A percentile compares a stretch with the other conserved stretches of the same genome.
phyloP scores from a whole-genome alignment of 53 echinoderm and acorn worm genomes.

The Pentamera pediparva region DNA sequence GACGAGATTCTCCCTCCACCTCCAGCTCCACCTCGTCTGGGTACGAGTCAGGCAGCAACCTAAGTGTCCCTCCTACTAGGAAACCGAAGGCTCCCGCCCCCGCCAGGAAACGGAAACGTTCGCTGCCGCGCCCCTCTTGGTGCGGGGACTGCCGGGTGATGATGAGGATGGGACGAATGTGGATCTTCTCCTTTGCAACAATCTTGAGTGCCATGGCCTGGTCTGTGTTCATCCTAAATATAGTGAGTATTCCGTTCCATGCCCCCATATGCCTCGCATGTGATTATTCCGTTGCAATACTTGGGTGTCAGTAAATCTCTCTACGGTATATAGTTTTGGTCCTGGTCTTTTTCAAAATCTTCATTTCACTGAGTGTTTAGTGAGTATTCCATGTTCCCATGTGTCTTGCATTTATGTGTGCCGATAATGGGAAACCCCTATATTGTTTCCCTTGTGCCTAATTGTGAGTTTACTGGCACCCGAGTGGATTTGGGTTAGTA shows the following conservation, averaged over 20 bases:
- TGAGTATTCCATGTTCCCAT: too few species aligned
- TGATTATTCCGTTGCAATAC: neutral
- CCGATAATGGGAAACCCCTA: too few species aligned
- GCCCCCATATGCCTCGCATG: too few species aligned
- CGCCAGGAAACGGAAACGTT: neutral
- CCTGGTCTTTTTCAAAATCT: too few species aligned
- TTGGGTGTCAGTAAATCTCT: too few species aligned
- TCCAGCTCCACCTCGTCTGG: neutral
- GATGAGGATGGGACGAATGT: slow-evolving; percentile 6
- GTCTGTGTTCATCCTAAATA: slow-evolving; percentile 22
- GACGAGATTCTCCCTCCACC: neutral
- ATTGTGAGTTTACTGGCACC: too few species aligned
- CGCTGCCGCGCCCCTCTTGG: neutral
- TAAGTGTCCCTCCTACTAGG: neutral
- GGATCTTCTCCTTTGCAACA: slow-evolving; percentile 19
- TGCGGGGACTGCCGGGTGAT: slow-evolving; percentile 13
- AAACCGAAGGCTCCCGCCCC: neutral
- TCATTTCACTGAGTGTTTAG: too few species aligned
- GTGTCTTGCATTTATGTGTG: too few species aligned
- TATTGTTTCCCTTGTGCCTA: too few species aligned
- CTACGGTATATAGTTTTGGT: too few species aligned
- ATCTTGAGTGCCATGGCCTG: slow-evolving; percentile 21
- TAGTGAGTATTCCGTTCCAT: slow-evolving; percentile 15
- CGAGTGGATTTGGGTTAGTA: too few species aligned
- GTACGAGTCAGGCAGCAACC: too few species aligned